Conservation (phyloP, 2,797 vertebrate genomes). For the Lerista edwardsae region DNA sequence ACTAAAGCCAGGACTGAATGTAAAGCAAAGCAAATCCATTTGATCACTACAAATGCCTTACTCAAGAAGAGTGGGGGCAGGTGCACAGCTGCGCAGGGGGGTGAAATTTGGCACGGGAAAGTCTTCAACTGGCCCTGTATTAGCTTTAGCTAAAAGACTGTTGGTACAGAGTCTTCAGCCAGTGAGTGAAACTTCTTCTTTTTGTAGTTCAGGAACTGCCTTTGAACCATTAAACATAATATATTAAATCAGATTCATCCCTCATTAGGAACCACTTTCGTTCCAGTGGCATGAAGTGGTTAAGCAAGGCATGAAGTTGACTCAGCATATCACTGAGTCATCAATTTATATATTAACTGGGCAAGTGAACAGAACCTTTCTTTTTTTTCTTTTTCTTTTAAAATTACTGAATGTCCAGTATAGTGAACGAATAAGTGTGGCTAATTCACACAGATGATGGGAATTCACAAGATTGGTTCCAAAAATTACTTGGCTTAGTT, state of each 20-base stretch:
- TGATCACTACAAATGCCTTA: background rate
- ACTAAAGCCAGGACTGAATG: background rate
- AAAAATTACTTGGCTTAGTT: conserved; percentile 39
- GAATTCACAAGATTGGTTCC: conserved; percentile 35
- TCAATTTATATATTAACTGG: conserved; percentile 32
- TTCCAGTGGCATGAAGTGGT: conserved; percentile 17
- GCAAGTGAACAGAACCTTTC: conserved; percentile 19
- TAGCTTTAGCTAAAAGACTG: background rate
- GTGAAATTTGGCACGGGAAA: too few species aligned
- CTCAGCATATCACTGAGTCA: background rate
- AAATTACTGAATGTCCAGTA: conserved; percentile 13
- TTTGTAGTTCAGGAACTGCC: background rate
- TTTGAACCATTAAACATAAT: fast-evolving
- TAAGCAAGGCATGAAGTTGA: fast-evolving
- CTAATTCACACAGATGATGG: conserved; percentile 16
- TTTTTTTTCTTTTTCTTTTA: background rate
- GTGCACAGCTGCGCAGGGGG: too few species aligned
- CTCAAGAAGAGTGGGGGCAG: too few species aligned
- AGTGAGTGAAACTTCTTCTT: background rate
- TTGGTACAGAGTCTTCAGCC: background rate
- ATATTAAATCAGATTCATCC: background rate
- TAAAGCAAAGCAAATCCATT: background rate
- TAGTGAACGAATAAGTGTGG: conserved; percentile 37
- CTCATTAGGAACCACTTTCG: conserved; percentile 14
- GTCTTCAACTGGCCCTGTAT: too few species aligned